Conservation (phyloP, 2,888 invertebrate genomes). For the Corythucha ciliata region DNA sequence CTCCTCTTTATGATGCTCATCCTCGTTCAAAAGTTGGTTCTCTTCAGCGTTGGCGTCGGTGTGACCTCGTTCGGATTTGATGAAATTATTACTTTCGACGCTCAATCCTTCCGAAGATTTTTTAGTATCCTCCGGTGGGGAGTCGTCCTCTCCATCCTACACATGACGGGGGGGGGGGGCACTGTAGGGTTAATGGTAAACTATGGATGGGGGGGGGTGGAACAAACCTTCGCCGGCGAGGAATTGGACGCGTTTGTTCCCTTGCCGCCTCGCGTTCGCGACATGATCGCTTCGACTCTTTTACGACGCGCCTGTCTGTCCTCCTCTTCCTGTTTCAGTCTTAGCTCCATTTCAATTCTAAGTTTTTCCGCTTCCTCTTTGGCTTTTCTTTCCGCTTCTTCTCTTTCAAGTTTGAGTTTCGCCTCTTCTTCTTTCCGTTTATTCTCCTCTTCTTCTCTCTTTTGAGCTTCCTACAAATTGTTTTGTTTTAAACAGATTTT, state of each 20-base stretch:
- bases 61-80: conserved; percentile 32
- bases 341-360: conserved; percentile 73
- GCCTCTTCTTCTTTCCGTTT: conserved; percentile 58
- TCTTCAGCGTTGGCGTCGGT: conserved; percentile 26
- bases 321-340: conserved; percentile 74
- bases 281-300: conserved; percentile 87
- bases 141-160: conserved; percentile 31
- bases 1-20: no score
- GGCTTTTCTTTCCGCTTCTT: conserved; percentile 68
- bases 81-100: conserved; percentile 29
- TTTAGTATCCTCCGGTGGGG: conserved; percentile 29
- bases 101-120: conserved; percentile 15
- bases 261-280: conserved; percentile 69
- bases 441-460: conserved; percentile 67
- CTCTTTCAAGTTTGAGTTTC: conserved; percentile 55
- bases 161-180: background rate
- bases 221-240: no score
- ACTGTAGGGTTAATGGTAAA: background rate
- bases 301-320: conserved; percentile 80
- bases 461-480: conserved; percentile 52
- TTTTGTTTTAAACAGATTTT: background rate
- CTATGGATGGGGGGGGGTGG: background rate
- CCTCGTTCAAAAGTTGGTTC: no score
- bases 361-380: conserved; percentile 76
- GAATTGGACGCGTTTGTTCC: no score